These are phyloP conservation scores for Microctonus brassicae DNA, from an alignment of 2,888 invertebrate species.

Conservation along the genomic window DNA sequence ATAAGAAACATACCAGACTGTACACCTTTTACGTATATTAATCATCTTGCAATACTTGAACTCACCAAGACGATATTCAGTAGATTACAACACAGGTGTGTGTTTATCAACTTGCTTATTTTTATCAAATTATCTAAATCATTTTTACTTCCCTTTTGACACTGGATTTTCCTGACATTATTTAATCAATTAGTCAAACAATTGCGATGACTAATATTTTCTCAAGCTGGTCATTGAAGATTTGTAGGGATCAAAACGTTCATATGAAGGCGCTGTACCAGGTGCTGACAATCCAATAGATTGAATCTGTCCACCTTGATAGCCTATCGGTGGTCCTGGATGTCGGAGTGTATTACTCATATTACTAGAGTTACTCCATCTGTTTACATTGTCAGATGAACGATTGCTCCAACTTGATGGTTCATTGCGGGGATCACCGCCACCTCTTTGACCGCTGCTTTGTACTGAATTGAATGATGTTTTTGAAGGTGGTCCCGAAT, in stretches of 20 bases:
- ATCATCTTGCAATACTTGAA: conserved; percentile 19
- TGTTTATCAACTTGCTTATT: conserved; percentile 1
- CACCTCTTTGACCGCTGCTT: conserved; percentile 31
- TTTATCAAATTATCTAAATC: conserved; percentile 26
- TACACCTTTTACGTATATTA: conserved; percentile 10
- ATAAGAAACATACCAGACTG: conserved; percentile 32
- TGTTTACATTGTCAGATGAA: conserved; percentile 64
- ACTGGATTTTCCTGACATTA: background rate
- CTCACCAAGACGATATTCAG: conserved; percentile 18
- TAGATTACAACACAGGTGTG: conserved; percentile 17
- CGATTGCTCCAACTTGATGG: conserved; percentile 65
- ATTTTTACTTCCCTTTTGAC: conserved; percentile 5
- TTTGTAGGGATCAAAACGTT: conserved; percentile 67
- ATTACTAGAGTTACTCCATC: conserved; percentile 66
- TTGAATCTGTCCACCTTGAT: conserved; percentile 66
- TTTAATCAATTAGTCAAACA: background rate
- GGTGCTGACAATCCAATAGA: conserved; percentile 64
- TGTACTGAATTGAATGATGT: conserved; percentile 66
- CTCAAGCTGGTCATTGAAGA: conserved; percentile 65
- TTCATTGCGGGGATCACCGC: conserved; percentile 59
- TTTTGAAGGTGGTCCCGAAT: conserved; percentile 63
- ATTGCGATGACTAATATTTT: conserved; percentile 59
- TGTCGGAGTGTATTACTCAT: conserved; percentile 65
- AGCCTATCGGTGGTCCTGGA: conserved; percentile 63
- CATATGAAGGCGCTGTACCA: conserved; percentile 63